Conservation (phyloP, 2,797 vertebrate genomes). For the Echiichthys vipera region DNA sequence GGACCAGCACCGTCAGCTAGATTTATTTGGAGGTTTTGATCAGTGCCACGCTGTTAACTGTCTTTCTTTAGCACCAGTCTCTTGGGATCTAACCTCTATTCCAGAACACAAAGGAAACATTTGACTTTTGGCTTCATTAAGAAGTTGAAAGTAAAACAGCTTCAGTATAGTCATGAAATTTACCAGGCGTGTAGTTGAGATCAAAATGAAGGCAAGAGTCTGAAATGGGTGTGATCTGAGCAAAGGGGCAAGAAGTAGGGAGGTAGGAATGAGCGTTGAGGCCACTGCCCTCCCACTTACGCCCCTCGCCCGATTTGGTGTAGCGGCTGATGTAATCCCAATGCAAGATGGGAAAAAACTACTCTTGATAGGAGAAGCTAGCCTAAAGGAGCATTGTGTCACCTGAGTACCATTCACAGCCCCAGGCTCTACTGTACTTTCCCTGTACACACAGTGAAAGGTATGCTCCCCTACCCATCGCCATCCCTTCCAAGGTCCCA, state of each 20-base stretch:
- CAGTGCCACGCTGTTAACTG: not conserved
- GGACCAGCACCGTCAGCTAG: not conserved
- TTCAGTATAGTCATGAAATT: too few species aligned
- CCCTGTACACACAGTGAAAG: constrained; percentile 12
- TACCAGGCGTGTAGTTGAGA: too few species aligned
- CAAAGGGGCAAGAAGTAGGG: too few species aligned
- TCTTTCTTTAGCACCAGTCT: constrained; percentile 30
- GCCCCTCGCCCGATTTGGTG: too few species aligned
- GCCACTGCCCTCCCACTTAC: too few species aligned
- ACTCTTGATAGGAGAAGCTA: not conserved
- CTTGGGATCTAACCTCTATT: constrained; percentile 7
- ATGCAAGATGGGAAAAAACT: too few species aligned
- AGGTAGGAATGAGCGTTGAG: too few species aligned
- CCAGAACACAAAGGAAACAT: not conserved
- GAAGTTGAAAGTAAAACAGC: too few species aligned
- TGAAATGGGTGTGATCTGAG: too few species aligned
- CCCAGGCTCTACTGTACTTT: constrained; percentile 21
- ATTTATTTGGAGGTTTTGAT: not conserved
- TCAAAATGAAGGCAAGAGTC: too few species aligned
- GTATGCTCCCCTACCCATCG: constrained; percentile 5
- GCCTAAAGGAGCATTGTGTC: not conserved
- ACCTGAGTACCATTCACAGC: not conserved
- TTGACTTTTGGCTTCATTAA: constrained; percentile 10
- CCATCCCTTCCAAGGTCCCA: constrained; percentile 26
- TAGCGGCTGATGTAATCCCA: too few species aligned